A percentile compares a stretch with the other conserved stretches of the same genome.
These are phyloP conservation scores for Stictonetta naevosa DNA, from an alignment of 2,113 vertebrate species.

Conservation along the genomic window DNA sequence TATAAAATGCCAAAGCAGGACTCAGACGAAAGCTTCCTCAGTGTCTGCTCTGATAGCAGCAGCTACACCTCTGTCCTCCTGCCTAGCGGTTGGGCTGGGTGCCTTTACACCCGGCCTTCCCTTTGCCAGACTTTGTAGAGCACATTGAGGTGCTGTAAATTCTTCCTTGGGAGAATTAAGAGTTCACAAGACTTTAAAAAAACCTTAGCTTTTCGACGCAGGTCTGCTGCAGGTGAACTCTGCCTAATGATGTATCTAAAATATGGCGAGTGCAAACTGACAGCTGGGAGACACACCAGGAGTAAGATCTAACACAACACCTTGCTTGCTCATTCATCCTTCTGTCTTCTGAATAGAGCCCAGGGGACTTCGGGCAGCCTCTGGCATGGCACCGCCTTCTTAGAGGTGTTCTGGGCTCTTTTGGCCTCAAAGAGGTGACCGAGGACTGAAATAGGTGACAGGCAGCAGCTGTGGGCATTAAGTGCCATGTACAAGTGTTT, in stretches of 20 bases:
- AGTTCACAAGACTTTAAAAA: neutral
- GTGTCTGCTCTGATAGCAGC: neutral
- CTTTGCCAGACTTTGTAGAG: neutral
- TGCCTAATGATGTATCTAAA: neutral
- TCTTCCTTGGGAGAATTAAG: neutral
- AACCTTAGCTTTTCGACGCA: neutral
- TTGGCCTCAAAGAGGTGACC: neutral
- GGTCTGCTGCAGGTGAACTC: neutral
- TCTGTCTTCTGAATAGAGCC: neutral
- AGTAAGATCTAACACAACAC: neutral
- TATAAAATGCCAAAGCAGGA: neutral
- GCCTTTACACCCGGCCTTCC: neutral
- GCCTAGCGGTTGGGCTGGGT: neutral
- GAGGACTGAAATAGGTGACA: neutral
- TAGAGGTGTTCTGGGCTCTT: neutral
- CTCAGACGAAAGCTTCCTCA: neutral
- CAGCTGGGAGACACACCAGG: neutral
- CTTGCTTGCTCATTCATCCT: neutral
- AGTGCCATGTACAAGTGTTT: neutral
- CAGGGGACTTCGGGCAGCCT: neutral
- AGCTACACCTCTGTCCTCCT: rapidly evolving
- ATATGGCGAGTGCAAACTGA: neutral
- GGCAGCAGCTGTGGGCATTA: neutral
- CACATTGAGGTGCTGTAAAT: neutral
- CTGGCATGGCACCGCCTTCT: neutral